Evolutionary conservation across 2,113 vertebrate species (phyloP), one percentile per base, ranked within the genome.

Genomic region (Toxotes jaculatrix): DNA sequence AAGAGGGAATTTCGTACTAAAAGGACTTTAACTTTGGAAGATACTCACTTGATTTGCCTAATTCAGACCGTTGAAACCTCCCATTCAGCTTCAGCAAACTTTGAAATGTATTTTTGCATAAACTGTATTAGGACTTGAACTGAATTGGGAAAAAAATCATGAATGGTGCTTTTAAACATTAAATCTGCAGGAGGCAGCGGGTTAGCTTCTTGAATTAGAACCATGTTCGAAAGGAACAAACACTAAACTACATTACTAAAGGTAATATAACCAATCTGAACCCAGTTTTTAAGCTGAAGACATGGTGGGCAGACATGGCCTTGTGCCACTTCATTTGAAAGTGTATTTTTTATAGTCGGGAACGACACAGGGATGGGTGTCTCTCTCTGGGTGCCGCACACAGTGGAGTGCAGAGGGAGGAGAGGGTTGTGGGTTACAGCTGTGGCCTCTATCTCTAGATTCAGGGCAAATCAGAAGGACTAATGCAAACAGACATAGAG

Each of bases 361-460:
- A 78, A 74, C 40, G 65, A 83, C 70, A 80, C 34, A 27, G 62
- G 63, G 36, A 56, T 72, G 65, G 80, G 60, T 32, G 70, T 60
- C 80, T 83, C 64, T 79, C 34, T 19, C 80, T 79, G 55, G 36
- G 56, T 64, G 64, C 43, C 55, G n/a, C 80, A 42, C 63, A 80
- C 64, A 72, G 76, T 31, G 59, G 49, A 27, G 78, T 43, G 36
- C 65, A 80, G 62, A 10, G 74, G 60, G 53, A 63, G 42, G 47
- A 59, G 73, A 77, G 78, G 69, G 87, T 83, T 92, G 70, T 88
- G 84, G 75, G 83, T 73, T 81, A 60, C 91, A 91, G 92, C 90
- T 93, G 92, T 51, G 90, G 77, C 89, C 84, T 87, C 88, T 67
- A 43, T 91, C 74, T 85, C 64, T 75, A 38, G 89, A 87, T 85